phyloP scores from a whole-genome alignment of 2,113 vertebrate species.

The Burhinus oedicnemus region DNA sequence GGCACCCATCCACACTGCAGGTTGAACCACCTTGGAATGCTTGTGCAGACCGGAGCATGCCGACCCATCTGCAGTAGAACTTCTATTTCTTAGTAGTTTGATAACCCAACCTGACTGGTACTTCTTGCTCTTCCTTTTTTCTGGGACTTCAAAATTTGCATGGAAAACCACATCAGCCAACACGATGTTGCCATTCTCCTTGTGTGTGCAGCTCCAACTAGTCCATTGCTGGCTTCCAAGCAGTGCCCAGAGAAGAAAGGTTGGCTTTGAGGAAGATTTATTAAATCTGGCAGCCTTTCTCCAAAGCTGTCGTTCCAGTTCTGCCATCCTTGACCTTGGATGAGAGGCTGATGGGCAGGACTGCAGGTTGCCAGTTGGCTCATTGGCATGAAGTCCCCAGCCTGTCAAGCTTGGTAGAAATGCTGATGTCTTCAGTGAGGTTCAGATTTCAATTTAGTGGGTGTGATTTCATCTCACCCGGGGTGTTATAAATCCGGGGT shows the following conservation, averaged over 20 bases:
- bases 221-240: neutral
- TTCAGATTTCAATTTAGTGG: neutral
- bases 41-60: too few relatives aligned
- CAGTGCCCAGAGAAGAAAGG: neutral
- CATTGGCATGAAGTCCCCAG: neutral
- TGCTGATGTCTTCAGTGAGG: neutral
- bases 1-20: neutral
- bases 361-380: neutral
- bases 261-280: neutral
- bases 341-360: neutral
- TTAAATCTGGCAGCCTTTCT: slow-evolving; percentile 29
- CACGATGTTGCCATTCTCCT: fast-evolving
- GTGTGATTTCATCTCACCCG: neutral
- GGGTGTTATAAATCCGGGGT: neutral
- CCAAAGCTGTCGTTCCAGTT: neutral
- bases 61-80: neutral
- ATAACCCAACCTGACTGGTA: neutral
- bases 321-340: slow-evolving; percentile 27
- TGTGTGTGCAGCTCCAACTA: neutral
- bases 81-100: neutral
- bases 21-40: neutral
- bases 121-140: neutral
- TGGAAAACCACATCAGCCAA: neutral
- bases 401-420: neutral
- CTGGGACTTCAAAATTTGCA: neutral